Evolutionary conservation across 1,140 invertebrate genomes (phyloP), one percentile per base, ranked within the genome.

Genomic region (Drosophila funebris): DNA sequence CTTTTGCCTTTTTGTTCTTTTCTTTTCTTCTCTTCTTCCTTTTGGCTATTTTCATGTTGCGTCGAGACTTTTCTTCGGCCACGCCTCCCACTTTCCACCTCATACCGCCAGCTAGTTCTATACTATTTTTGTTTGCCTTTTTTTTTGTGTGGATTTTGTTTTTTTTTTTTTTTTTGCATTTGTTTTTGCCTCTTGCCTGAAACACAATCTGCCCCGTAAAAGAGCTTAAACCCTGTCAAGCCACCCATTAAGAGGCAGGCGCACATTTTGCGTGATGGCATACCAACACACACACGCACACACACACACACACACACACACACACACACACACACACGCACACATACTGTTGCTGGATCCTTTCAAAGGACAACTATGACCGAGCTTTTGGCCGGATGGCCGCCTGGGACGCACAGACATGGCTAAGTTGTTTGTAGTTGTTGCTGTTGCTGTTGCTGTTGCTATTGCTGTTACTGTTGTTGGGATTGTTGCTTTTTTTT

Each of bases 171-270:
- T 16, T 61, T 60, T 68, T 61, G 44, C 44, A 44, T 77, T 70
- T 57, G 54, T 75, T 37, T 36, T 73, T 63, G 67, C 41, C 56
- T 79, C 66, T 76, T 73, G 73, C 60, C 60, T 79, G 84, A 84
- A 84, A 88, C 80, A 89, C 84, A 88, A 88, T 88, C 84, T 88
- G 84, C 79, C 67, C 83, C 79, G 79, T 88, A 80, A 88, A 88
- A 84, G 83, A 88, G 84, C 84, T 88, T 88, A 88, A 88, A 89
- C 84, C 87, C 87, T 82, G 87, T 85, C 87, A 90, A 77, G 87
- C 87, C 87, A 90, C 81, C 87, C 87, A 90, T 90, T 90, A 90
- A 80, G 78, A 90, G 87, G 60, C 73, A 72, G 74, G 73, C 78
- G 73, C 72, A 82, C 87, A 87, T 85, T 85, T 87, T 85, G 82